phyloP scores from a whole-genome alignment of 2,797 vertebrate genomes.

The Oreonectes daqikongensis region DNA sequence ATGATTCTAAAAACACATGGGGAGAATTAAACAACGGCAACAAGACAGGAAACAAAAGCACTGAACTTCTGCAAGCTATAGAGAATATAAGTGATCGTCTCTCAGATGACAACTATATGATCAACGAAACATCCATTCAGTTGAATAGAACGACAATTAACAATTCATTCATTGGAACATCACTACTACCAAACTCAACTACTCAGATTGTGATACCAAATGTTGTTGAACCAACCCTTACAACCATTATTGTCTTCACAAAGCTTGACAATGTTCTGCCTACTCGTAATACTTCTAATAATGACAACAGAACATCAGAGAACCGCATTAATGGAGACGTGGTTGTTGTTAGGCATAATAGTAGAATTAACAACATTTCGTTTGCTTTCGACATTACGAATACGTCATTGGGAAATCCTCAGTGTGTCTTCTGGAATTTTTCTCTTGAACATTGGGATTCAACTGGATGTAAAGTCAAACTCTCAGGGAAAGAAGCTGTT shows the following conservation, averaged over 20 bases:
- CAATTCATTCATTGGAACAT: slow-evolving; percentile 42
- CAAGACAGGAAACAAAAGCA: slow-evolving; percentile 61
- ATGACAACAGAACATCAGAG: background rate
- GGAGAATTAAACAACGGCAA: slow-evolving; percentile 63
- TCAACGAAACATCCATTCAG: slow-evolving; percentile 63
- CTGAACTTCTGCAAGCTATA: slow-evolving; percentile 73
- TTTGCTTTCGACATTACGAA: slow-evolving; percentile 77
- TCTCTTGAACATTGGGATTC: slow-evolving; percentile 79
- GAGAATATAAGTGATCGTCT: slow-evolving; percentile 68
- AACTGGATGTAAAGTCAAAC: slow-evolving; percentile 51
- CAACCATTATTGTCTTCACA: slow-evolving; percentile 80
- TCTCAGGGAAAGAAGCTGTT: slow-evolving; percentile 2
- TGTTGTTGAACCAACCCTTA: background rate
- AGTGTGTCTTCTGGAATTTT: slow-evolving; percentile 94
- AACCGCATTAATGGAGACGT: slow-evolving; percentile 71
- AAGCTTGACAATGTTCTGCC: slow-evolving; percentile 76
- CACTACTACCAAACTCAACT: slow-evolving; percentile 62
- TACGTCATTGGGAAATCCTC: slow-evolving; percentile 55
- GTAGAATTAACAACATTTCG: slow-evolving; percentile 65
- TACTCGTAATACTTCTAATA: background rate
- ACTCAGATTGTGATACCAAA: slow-evolving; percentile 68
- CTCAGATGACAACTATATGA: slow-evolving; percentile 42
- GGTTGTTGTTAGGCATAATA: slow-evolving; percentile 74
- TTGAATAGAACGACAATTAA: slow-evolving; percentile 64
- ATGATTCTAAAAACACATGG: slow-evolving; percentile 69